Percentiles rank a stretch among this genome's conserved stretches.
phyloP scores from a whole-genome alignment of 2,797 vertebrate genomes.

The Heterohyrax brucei region DNA sequence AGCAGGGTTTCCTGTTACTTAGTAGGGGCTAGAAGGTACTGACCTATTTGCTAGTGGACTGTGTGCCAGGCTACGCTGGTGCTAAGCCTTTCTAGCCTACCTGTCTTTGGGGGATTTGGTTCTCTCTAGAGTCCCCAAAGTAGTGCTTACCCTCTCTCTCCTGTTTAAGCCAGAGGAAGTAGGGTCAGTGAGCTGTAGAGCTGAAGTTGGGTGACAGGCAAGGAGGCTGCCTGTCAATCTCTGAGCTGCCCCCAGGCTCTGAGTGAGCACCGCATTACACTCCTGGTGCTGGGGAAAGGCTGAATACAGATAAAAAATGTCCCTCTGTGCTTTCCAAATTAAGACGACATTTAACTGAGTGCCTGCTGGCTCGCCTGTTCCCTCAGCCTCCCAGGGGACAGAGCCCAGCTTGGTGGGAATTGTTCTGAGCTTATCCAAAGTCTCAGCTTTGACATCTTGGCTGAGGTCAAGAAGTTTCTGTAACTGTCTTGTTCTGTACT shows the following conservation, averaged over 20 bases:
- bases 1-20: neutral
- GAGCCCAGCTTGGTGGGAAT: slow-evolving; percentile 72
- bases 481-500: slow-evolving; percentile 75
- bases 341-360: slow-evolving; percentile 81
- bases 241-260: slow-evolving; percentile 77
- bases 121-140: slow-evolving; percentile 57
- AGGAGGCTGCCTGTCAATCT: slow-evolving; percentile 73
- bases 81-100: neutral
- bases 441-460: slow-evolving; percentile 81
- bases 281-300: slow-evolving; percentile 56
- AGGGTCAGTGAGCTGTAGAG: slow-evolving; percentile 77
- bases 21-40: neutral
- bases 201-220: slow-evolving; percentile 68
- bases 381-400: slow-evolving; percentile 63
- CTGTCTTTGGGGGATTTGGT: slow-evolving; percentile 49
- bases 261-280: neutral
- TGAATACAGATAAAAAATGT: slow-evolving; percentile 78
- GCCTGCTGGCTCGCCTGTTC: slow-evolving; percentile 70
- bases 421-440: slow-evolving; percentile 71
- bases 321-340: slow-evolving; percentile 80
- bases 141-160: slow-evolving; percentile 47
- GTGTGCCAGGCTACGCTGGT: neutral
- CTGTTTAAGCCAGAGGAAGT: slow-evolving; percentile 68
- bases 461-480: slow-evolving; percentile 79
- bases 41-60: slow-evolving; percentile 40